Evolutionary conservation across 2,888 invertebrate species (phyloP).

Genomic region (Bombylius discolor): DNA sequence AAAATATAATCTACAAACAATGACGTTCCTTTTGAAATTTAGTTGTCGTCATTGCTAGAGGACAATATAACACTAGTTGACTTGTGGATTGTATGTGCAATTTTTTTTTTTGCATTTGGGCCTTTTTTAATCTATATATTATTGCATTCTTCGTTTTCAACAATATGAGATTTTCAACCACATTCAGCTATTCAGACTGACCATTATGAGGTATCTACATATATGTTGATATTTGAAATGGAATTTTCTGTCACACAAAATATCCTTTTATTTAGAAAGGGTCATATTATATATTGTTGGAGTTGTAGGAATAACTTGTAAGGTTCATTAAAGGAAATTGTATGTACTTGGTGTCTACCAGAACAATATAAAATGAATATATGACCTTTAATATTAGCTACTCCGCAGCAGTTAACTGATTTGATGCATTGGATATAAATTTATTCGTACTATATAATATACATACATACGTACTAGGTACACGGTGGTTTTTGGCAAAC

Average conservation of each 20-base stretch:
- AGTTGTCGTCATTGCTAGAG: no score
- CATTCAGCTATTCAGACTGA: no score
- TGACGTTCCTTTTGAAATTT: no score
- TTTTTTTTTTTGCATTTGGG: no score
- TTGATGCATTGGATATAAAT: constrained; percentile 2
- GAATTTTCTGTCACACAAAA: background rate
- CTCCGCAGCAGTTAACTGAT: constrained; percentile 3
- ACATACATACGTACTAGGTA: background rate
- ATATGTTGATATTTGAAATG: constrained; percentile 1
- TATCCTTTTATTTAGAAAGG: background rate
- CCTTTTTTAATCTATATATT: no score
- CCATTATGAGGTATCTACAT: no score
- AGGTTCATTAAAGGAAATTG: constrained; percentile 6
- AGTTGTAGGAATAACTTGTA: background rate
- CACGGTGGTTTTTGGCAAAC: background rate
- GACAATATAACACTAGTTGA: no score
- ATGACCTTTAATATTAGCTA: background rate
- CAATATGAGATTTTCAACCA: no score
- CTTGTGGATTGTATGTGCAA: no score
- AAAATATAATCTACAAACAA: no score
- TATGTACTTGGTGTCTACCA: background rate
- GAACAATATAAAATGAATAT: background rate
- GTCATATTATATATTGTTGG: background rate
- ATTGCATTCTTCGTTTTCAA: no score
- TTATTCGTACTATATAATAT: background rate